phyloP scores from a whole-genome alignment of 2,113 vertebrate species.

The Myxocyprinus asiaticus region DNA sequence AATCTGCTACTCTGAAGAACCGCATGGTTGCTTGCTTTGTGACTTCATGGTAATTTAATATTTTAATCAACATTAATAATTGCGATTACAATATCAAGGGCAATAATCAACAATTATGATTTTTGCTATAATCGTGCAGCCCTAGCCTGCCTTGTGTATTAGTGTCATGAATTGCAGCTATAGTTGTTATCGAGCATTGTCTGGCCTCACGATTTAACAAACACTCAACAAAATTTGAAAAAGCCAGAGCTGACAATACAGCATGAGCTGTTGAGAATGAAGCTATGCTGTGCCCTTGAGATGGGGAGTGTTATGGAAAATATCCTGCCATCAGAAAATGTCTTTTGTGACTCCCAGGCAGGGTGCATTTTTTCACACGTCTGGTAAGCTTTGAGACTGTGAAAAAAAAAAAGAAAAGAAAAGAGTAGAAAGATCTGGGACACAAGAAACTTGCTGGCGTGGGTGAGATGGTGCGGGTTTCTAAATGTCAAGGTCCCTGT shows the following conservation, averaged over 20 bases:
- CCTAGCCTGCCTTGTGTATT: not conserved
- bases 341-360: conserved; percentile 46
- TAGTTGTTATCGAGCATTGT: not conserved
- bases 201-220: not conserved
- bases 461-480: conserved; percentile 32
- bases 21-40: no score
- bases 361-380: conserved; percentile 26
- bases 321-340: conserved; percentile 50
- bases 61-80: no score
- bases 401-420: not conserved
- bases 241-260: no score
- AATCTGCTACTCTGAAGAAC: no score
- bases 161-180: not conserved
- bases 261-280: conserved; percentile 9
- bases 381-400: conserved; percentile 9
- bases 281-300: conserved; percentile 47
- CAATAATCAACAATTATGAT: no score
- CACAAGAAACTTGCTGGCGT: conserved; percentile 33
- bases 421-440: conserved; percentile 33
- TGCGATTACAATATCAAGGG: no score
- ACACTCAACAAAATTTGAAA: conserved; percentile 4
- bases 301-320: conserved; percentile 39
- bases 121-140: not conserved
- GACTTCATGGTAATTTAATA: no score
- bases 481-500: conserved; percentile 56